Evolutionary conservation across 1,140 invertebrate species (phyloP).

Genomic region (Meloidogyne exigua): DNA sequence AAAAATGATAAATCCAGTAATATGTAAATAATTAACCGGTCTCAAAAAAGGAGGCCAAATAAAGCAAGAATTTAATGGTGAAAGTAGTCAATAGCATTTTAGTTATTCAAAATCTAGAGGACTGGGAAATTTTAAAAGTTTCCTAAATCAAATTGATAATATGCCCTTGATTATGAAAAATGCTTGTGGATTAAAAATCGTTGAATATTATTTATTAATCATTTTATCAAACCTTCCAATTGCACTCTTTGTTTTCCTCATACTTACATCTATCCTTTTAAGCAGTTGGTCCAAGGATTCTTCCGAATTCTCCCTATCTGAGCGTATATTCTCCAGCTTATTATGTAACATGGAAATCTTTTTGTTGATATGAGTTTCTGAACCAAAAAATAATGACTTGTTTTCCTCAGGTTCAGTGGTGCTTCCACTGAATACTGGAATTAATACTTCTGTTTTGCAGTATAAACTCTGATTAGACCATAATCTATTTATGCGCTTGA

Average conservation of each 20-base stretch:
- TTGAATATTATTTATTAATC: background rate
- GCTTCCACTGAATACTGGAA: conserved; percentile 36
- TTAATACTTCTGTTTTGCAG: conserved; percentile 33
- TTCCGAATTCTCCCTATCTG: background rate
- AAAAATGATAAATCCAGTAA: background rate
- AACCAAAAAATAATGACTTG: background rate
- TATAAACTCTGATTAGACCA: conserved; percentile 38
- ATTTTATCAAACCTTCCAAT: conserved; percentile 29
- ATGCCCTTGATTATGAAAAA: background rate
- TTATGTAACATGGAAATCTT: background rate
- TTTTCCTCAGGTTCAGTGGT: conserved; percentile 5
- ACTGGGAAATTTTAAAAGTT: too few relatives aligned
- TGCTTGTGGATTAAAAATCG: background rate
- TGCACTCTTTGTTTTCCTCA: conserved; percentile 39
- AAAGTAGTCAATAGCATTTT: too few relatives aligned
- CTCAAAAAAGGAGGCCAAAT: too few relatives aligned
- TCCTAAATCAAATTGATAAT: too few relatives aligned
- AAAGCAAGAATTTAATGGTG: too few relatives aligned
- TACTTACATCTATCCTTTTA: conserved; percentile 34
- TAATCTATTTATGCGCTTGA: conserved; percentile 38
- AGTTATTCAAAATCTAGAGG: too few relatives aligned
- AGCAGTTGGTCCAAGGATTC: conserved; percentile 40
- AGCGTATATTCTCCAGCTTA: background rate
- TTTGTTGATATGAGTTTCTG: background rate
- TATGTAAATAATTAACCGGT: too few relatives aligned